Conservation (phyloP, 2,888 invertebrate species). For the Hypsopygia costalis region DNA sequence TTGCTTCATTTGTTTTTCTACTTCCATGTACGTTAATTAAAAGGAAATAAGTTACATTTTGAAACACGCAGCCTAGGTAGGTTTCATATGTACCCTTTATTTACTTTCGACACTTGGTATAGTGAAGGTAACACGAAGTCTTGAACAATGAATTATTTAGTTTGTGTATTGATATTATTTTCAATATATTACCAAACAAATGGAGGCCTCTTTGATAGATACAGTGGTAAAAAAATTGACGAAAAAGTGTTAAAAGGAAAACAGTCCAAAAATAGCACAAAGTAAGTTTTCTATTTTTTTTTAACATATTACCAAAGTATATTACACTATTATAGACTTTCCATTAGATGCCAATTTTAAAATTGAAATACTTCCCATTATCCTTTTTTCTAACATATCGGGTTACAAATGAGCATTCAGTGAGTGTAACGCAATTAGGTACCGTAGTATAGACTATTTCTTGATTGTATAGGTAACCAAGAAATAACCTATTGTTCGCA, state of each 20-base stretch:
- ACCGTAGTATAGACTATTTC: too few relatives aligned
- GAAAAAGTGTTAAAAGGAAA: slow-evolving; percentile 11
- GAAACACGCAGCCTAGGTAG: too few relatives aligned
- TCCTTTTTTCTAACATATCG: too few relatives aligned
- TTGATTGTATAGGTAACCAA: too few relatives aligned
- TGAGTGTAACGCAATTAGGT: too few relatives aligned
- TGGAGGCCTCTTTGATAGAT: slow-evolving; percentile 42
- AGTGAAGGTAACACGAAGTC: slow-evolving; percentile 5
- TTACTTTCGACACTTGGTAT: neutral
- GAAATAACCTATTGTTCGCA: too few relatives aligned
- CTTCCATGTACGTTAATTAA: neutral
- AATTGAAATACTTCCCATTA: too few relatives aligned
- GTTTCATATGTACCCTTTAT: neutral
- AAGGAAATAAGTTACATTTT: neutral
- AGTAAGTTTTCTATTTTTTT: neutral
- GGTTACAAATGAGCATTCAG: too few relatives aligned
- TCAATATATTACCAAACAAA: slow-evolving; percentile 29
- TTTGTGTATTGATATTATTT: slow-evolving; percentile 32
- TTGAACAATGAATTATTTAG: slow-evolving; percentile 21
- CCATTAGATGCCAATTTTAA: too few relatives aligned
- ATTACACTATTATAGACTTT: too few relatives aligned
- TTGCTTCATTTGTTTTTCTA: neutral
- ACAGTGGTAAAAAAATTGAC: slow-evolving; percentile 46
- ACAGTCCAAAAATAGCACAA: neutral
- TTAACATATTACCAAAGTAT: too few relatives aligned